Conservation (phyloP, 2,113 vertebrate species). For the Hydropotes inermis region DNA sequence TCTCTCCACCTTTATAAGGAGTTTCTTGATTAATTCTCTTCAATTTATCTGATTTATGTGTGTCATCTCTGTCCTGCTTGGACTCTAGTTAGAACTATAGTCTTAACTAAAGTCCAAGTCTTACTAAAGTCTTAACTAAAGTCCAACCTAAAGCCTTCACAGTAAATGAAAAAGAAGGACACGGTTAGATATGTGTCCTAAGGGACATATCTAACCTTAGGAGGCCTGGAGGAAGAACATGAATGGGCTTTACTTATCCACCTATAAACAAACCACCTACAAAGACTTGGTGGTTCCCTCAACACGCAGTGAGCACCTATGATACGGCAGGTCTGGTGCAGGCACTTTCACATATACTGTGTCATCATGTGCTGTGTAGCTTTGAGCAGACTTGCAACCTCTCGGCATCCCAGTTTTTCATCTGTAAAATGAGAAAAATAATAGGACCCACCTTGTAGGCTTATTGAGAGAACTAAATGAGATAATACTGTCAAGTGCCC, state of each 20-base stretch:
- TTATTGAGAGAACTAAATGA: neutral
- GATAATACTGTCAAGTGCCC: neutral
- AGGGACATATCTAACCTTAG: neutral
- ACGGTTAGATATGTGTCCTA: neutral
- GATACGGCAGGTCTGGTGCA: accelerated
- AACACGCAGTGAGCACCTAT: accelerated
- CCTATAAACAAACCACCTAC: neutral
- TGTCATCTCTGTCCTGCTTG: neutral
- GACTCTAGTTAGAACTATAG: neutral
- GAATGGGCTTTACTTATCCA: neutral
- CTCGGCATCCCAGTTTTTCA: neutral
- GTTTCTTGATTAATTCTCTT: neutral
- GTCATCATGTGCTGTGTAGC: neutral
- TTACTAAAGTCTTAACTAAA: neutral
- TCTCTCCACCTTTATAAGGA: neutral
- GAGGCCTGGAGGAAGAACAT: neutral
- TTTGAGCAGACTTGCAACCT: neutral
- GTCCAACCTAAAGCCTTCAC: neutral
- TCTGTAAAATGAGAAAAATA: neutral
- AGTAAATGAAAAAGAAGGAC: neutral
- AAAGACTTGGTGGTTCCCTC: neutral
- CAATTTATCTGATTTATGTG: neutral
- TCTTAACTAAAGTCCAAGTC: no score
- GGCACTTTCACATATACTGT: neutral
- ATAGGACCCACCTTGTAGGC: neutral